Evolutionary conservation across 2,888 invertebrate genomes (phyloP), one percentile per base, ranked within the genome.

Genomic region (Ditylenchus weischeri): DNA sequence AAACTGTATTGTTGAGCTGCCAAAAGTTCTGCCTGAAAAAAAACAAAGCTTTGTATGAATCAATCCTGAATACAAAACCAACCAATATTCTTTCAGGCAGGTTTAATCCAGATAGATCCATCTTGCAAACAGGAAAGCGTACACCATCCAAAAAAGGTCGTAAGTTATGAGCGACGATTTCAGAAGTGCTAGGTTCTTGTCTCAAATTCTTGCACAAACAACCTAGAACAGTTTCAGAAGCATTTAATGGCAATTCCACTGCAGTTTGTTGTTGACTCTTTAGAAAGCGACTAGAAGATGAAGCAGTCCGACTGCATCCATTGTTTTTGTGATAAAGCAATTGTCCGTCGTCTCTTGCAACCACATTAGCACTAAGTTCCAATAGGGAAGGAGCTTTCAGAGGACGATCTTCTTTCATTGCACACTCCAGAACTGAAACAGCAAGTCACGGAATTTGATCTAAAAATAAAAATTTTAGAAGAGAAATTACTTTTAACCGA

Each of bases 291-390:
- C 36, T 21, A 47, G 60, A 29, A 35, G 43, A n/a, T 38, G 59
- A 13, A 50, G 43, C 43, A 6, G 43, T 43, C 43, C 43, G 43
- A 43, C 43, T 43, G 43, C 66, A 38, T 63, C 62, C 62, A 13
- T 29, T 54, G 54, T 29, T 23, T 13, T 54, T 54, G 23, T 54
- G 11, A 10, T 54, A 54, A 11, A 54, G 29, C 54, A 54, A 18
- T 7, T 29, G 54, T 8, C 54, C 54, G n/a, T 54, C 29, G n/a
- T 54, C 54, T 54, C 54, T 11, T 18, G 54, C 54, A 5, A 67
- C 65, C 49, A 67, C 60, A 49, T 65, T 57, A 11, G 67, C 67
- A 29, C 67, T 67, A 21, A 67, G 51, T 19, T 68, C 67, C n/a
- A 67, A 43, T 23, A 67, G n/a, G 15, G 67, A 67, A 57, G 67